Evolutionary conservation across 2,113 vertebrate genomes (phyloP).

Genomic region (Ivindomyrus marchei): DNA sequence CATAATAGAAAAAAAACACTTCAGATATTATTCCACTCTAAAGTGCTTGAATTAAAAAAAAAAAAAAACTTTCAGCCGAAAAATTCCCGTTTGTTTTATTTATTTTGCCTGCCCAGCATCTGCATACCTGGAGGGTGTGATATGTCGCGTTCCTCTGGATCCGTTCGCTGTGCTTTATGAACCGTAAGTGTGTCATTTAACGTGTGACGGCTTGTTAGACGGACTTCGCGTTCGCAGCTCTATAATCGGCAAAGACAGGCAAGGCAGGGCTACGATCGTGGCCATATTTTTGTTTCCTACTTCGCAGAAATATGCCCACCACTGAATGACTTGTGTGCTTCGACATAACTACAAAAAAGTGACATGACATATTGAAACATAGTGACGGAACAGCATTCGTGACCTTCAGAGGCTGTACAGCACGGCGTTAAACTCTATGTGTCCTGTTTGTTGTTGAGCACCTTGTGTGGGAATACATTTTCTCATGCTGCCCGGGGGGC

Average conservation of each 20-base stretch:
- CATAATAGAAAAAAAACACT: not conserved
- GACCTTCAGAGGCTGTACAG: not conserved
- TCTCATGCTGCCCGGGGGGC: not conserved
- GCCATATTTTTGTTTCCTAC: not conserved
- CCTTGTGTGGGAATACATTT: not conserved
- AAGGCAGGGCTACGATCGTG: not conserved
- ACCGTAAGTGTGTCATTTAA: constrained; percentile 26
- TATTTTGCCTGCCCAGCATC: not conserved
- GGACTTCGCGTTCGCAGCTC: not conserved
- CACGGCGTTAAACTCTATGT: not conserved
- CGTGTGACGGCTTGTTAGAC: constrained; percentile 17
- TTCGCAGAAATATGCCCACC: not conserved
- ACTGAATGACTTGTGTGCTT: not conserved
- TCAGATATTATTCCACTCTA: not conserved
- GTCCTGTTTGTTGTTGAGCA: not conserved
- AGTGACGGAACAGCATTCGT: not conserved
- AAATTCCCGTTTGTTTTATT: not conserved
- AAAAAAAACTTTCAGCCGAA: not conserved
- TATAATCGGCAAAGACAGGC: not conserved
- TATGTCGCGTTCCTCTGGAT: constrained; percentile 8
- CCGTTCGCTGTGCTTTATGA: constrained; percentile 18
- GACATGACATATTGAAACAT: not conserved
- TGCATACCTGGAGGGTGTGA: constrained; percentile 5
- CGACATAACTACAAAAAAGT: not conserved
- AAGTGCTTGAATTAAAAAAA: not conserved